Conservation (phyloP, 2,113 vertebrate genomes). For the Neogale vison region DNA sequence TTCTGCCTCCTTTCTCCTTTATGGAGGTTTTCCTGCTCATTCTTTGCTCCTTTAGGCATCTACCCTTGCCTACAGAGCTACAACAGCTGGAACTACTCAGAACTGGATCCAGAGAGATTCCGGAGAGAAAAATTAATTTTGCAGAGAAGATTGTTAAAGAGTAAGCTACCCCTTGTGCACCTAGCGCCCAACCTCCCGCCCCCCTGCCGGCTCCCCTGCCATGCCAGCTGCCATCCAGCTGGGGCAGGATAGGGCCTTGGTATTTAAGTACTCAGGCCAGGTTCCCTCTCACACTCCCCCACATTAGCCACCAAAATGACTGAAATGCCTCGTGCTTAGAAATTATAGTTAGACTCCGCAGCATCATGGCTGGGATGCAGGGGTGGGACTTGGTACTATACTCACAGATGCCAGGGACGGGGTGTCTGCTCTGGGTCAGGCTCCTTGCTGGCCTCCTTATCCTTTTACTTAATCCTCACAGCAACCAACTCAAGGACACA, state of each 20-base stretch:
- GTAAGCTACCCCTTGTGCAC: neutral
- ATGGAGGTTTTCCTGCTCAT: neutral
- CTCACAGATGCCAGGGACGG: neutral
- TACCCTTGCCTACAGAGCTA: constrained; percentile 65
- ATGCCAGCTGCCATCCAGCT: no score
- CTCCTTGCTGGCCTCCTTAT: neutral
- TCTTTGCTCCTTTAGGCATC: constrained; percentile 42
- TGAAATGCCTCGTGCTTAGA: neutral
- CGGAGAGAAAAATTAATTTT: constrained; percentile 67
- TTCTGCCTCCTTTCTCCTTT: neutral
- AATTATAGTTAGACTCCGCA: neutral
- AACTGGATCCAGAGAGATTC: constrained; percentile 73
- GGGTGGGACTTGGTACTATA: neutral
- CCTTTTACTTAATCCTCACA: neutral
- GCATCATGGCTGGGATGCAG: neutral
- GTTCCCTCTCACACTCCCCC: neutral
- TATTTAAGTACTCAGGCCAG: neutral
- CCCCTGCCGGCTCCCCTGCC: neutral
- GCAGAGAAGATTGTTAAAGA: neutral
- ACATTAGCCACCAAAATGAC: neutral
- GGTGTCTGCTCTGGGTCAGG: neutral
- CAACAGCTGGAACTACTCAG: constrained; percentile 66
- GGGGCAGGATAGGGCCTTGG: neutral
- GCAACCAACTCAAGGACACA: neutral
- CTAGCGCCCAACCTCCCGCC: no score